Conservation (phyloP, 2,888 invertebrate genomes). For the Diogma glabrata region DNA sequence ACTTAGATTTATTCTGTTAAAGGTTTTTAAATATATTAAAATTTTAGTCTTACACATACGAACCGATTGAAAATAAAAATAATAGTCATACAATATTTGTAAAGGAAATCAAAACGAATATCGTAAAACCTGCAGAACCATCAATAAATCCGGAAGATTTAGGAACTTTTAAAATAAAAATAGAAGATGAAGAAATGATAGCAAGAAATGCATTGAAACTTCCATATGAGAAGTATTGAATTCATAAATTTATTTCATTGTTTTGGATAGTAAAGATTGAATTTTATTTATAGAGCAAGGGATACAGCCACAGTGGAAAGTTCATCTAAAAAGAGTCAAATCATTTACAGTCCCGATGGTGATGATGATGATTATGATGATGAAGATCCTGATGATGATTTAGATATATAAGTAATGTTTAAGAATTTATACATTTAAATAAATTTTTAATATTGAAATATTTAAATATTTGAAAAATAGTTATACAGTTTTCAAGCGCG, state of each 20-base stretch:
- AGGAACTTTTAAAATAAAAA: conserved; percentile 34
- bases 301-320: not conserved
- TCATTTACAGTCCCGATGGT: conserved; percentile 64
- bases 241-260: too few species aligned
- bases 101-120: conserved; percentile 10
- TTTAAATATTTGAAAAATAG: too few species aligned
- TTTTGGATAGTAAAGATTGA: too few species aligned
- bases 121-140: conserved; percentile 18
- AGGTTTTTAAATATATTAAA: too few species aligned
- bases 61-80: not conserved
- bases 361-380: conserved; percentile 77
- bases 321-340: conserved; percentile 46
- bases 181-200: conserved; percentile 33
- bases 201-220: conserved; percentile 34
- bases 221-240: conserved; percentile 34
- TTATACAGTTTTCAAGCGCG: too few species aligned
- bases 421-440: too few species aligned
- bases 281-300: not conserved
- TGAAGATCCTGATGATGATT: conserved; percentile 79
- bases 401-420: conserved; percentile 53
- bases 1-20: not conserved
- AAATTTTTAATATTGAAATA: too few species aligned
- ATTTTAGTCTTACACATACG: conserved; percentile 25
- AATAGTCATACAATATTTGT: not conserved
- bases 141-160: conserved; percentile 15